Percentiles rank a stretch among this genome's conserved stretches.
phyloP scores from a whole-genome alignment of 2,113 vertebrate genomes.

The Cebidichthys violaceus region DNA sequence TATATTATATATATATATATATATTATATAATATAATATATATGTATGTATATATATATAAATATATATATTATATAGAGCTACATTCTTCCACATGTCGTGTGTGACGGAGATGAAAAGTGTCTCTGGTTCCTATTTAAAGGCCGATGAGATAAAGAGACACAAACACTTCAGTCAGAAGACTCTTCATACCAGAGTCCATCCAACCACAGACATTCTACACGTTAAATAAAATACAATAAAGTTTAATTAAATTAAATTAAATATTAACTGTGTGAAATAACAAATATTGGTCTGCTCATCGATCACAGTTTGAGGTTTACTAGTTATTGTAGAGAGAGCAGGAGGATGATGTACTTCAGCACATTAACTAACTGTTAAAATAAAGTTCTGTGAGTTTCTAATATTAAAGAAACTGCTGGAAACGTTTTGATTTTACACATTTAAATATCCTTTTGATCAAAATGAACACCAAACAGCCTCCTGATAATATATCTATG shows the following conservation, averaged over 20 bases:
- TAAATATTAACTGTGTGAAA: neutral
- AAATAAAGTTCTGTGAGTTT: neutral
- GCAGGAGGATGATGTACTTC: neutral
- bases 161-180: constrained; percentile 10
- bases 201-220: too few species aligned
- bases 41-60: too few species aligned
- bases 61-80: too few species aligned
- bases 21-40: too few species aligned
- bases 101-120: too few species aligned
- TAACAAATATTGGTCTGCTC: neutral
- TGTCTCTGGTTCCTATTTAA: constrained; percentile 50
- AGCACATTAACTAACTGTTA: neutral
- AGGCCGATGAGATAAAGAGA: constrained; percentile 60
- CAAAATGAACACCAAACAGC: neutral
- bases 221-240: too few species aligned
- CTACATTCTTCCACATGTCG: too few species aligned
- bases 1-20: too few species aligned
- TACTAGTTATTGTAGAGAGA: neutral
- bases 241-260: too few species aligned
- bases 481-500: neutral
- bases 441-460: neutral
- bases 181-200: neutral
- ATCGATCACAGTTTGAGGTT: neutral
- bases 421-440: neutral
- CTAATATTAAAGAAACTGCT: neutral